phyloP scores from a whole-genome alignment of 2,888 invertebrate genomes.

The Mycalesis mineus region DNA sequence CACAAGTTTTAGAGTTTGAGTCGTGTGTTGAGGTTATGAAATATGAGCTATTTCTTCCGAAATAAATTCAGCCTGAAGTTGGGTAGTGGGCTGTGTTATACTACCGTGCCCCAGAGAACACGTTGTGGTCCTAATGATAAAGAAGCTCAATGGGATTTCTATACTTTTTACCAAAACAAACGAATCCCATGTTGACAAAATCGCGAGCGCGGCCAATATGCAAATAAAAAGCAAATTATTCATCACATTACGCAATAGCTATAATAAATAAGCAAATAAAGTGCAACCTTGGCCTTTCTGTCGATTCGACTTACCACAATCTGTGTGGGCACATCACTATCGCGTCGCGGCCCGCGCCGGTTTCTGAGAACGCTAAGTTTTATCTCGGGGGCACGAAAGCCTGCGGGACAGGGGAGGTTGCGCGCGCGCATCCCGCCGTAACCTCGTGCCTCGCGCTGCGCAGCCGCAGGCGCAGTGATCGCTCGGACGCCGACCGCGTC shows the following conservation, averaged over 20 bases:
- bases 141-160: no score
- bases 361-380: slow-evolving; percentile 46
- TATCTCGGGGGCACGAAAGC: slow-evolving; percentile 42
- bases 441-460: slow-evolving; percentile 21
- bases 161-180: no score
- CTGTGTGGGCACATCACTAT: background rate
- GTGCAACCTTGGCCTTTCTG: background rate
- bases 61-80: no score
- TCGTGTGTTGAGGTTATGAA: no score
- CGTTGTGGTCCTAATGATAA: no score
- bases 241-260: background rate
- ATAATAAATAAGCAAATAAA: background rate
- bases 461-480: slow-evolving; percentile 44
- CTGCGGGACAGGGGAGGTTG: slow-evolving; percentile 46
- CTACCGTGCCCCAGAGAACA: no score
- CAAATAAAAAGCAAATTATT: no score
- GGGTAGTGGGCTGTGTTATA: no score
- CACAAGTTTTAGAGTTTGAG: no score
- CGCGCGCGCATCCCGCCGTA: slow-evolving; percentile 32
- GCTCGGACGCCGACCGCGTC: slow-evolving; percentile 59
- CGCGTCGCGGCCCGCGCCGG: background rate
- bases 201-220: no score
- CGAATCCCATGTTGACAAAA: no score
- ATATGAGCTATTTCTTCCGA: no score
- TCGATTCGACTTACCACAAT: background rate